Percentiles rank a stretch among this genome's conserved stretches.
These are phyloP conservation scores for Agonopterix heracliana DNA, from an alignment of 2,888 invertebrate genomes.

Conservation along the genomic window DNA sequence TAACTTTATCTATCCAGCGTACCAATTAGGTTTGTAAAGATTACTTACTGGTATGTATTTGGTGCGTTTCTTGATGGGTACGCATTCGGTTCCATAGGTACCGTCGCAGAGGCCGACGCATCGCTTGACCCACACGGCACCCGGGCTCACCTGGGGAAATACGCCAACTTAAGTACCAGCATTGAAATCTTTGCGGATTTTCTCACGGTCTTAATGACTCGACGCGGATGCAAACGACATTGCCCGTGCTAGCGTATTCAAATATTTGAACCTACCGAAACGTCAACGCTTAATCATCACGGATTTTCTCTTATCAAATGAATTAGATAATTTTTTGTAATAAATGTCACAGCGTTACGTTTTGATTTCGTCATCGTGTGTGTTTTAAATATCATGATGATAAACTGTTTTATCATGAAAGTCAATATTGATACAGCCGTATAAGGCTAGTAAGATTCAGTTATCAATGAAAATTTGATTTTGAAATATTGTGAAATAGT, in stretches of 20 bases:
- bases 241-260: conserved; percentile 16
- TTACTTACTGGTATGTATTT: conserved; percentile 56
- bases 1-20: conserved; percentile 17
- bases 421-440: not conserved
- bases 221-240: conserved; percentile 30
- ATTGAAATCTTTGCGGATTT: conserved; percentile 30
- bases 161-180: conserved; percentile 19
- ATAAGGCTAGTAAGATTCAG: not conserved
- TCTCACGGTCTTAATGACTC: conserved; percentile 47
- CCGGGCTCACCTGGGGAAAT: conserved; percentile 61
- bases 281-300: not conserved
- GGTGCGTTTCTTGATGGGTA: conserved; percentile 38
- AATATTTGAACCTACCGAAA: conserved; percentile 15
- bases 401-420: too few species aligned
- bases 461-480: not conserved
- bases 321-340: not conserved
- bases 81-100: conserved; percentile 43
- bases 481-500: conserved; percentile 18
- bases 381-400: too few species aligned
- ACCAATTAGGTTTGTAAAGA: not conserved
- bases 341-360: not conserved
- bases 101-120: conserved; percentile 64
- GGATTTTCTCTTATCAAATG: conserved; percentile 8
- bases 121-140: conserved; percentile 63
- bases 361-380: too few species aligned